Evolutionary conservation across 2,888 invertebrate genomes (phyloP).

Genomic region (Meloe dianella): DNA sequence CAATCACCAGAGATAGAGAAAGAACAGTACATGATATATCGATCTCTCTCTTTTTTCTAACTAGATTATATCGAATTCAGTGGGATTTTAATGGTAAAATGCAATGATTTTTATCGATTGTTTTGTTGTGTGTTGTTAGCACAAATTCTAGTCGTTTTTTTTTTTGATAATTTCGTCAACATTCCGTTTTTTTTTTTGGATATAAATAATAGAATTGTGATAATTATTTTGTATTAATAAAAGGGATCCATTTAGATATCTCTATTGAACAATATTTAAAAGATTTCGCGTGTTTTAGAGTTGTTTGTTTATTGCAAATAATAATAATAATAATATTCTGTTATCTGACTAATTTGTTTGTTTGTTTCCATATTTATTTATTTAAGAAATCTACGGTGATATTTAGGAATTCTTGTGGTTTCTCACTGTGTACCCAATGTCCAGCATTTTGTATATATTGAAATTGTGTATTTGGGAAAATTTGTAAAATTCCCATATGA

Average conservation of each 20-base stretch:
- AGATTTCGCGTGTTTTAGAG: background rate
- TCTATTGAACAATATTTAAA: background rate
- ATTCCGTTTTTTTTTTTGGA: background rate
- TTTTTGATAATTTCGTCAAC: too few relatives aligned
- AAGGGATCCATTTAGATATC: background rate
- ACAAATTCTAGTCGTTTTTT: background rate
- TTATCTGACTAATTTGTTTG: slow-evolving; percentile 11
- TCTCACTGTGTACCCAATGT: slow-evolving; percentile 94
- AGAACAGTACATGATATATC: too few relatives aligned
- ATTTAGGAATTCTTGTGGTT: slow-evolving; percentile 79
- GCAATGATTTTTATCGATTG: background rate
- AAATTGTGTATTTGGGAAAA: slow-evolving; percentile 77
- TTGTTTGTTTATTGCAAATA: too few relatives aligned
- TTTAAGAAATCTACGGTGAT: slow-evolving; percentile 69
- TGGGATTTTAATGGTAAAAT: background rate
- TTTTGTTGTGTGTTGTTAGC: background rate
- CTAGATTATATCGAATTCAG: too few relatives aligned
- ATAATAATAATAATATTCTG: slow-evolving; percentile 25
- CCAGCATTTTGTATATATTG: slow-evolving; percentile 80
- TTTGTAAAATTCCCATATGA: slow-evolving; percentile 67
- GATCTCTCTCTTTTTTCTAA: too few relatives aligned
- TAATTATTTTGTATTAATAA: background rate
- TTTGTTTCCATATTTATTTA: slow-evolving; percentile 13
- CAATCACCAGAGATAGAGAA: too few relatives aligned
- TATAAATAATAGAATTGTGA: background rate